Base-by-base conservation (phyloP, 2,113 vertebrate species). In the Trematocara marginatum region DNA sequence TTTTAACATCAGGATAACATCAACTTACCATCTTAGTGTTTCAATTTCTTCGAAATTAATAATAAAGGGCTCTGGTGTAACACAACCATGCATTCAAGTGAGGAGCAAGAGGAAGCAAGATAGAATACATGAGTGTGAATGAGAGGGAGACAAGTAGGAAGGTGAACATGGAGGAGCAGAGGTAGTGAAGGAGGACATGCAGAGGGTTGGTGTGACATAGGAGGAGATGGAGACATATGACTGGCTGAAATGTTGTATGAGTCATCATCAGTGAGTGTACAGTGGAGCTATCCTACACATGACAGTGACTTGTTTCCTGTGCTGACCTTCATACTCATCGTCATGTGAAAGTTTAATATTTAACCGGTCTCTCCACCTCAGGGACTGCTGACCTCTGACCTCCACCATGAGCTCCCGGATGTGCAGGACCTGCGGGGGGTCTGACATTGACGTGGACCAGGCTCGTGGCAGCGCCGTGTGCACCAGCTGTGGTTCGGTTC, bases 401-500 rank as follows among this genome's bases (percentile, higher is more conserved):
- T 42, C 86, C 76, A 93, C 16, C 79, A 98, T 98, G 97, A 97
- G 96, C 91, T 95, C 97, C 84, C 95, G 97, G 81, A 95, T 96
- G 83, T 99, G 98, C 93, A 95, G 94, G 88, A 96, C 92, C 31
- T 99, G 98, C 86, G 98, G 98, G 59, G 96, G 98, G 81, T 95
- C 96, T 0, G 98, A 99, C 74, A 98, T 99, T 38, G 98, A 99
- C 51, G 95, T 98, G 52, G 98, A 99, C 89, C 96, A 97, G 87
- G 98, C 98, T 20, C 96, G 98, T 7, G 98, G 98, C 18, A 98
- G 97, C 47, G 98, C 98, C 0, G 98, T 99, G 82, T 99, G 98
- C 71, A 99, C 97, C 4, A 93, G 94, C 90, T 99, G 98, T 90
- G 98, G 98, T 4, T 98, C 98, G 1, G 98, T 99, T 86, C 96